phyloP scores from a whole-genome alignment of 2,888 invertebrate genomes.

The Scaptodrosophila latifasciaeformis region DNA sequence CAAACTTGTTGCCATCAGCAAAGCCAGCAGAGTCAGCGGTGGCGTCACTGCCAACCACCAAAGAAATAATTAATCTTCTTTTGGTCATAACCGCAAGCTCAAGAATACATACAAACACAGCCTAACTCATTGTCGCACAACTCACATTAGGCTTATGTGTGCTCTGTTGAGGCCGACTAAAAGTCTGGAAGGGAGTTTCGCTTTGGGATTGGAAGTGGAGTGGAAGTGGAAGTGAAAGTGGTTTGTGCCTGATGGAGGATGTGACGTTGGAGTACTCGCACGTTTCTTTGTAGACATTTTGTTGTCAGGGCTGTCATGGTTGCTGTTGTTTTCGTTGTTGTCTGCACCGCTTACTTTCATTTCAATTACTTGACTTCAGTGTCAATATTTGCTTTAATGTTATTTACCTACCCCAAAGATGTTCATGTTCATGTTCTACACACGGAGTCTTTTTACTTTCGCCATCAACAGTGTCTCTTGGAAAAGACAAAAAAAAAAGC shows the following conservation, averaged over 20 bases:
- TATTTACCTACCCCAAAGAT: constrained; percentile 57
- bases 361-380: constrained; percentile 23
- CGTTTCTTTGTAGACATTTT: constrained; percentile 24
- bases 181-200: too few relatives aligned
- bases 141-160: too few relatives aligned
- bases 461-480: too few relatives aligned
- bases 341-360: constrained; percentile 9
- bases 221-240: constrained; percentile 26
- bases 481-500: too few relatives aligned
- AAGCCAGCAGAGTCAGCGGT: neutral
- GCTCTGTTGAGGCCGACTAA: too few relatives aligned
- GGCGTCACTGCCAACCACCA: constrained; percentile 3
- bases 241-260: constrained; percentile 7
- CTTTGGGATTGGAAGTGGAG: too few relatives aligned
- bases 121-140: neutral
- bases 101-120: constrained; percentile 12
- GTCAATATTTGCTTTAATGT: constrained; percentile 50
- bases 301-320: constrained; percentile 17
- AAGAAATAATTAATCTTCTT: constrained; percentile 51
- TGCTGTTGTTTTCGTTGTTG: too few relatives aligned
- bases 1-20: constrained; percentile 25
- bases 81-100: constrained; percentile 23
- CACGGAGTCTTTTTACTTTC: too few relatives aligned
- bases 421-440: too few relatives aligned
- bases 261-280: constrained; percentile 15